phyloP scores from a whole-genome alignment of 2,888 invertebrate species.

The Exephanes ischioxanthus region DNA sequence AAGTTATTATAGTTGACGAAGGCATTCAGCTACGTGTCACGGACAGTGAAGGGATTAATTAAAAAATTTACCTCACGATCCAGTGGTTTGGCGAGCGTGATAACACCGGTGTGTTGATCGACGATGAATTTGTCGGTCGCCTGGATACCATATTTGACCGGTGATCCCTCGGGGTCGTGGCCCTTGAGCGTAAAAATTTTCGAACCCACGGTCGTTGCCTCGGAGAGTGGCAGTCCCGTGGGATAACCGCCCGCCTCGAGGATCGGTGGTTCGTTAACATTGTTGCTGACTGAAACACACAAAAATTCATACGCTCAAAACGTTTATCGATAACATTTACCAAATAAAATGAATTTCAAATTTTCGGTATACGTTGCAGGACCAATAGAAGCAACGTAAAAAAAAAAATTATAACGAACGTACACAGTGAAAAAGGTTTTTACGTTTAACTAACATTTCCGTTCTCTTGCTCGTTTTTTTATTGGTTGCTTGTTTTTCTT shows the following conservation, averaged over 20 bases:
- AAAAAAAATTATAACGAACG: no score
- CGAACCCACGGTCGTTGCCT: constrained; percentile 92
- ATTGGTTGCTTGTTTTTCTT: no score
- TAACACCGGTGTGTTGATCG: constrained; percentile 91
- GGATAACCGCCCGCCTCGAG: constrained; percentile 82
- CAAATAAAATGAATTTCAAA: not conserved
- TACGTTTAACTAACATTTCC: no score
- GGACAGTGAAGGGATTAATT: no score
- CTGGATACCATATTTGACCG: constrained; percentile 90
- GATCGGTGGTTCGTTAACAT: constrained; percentile 83
- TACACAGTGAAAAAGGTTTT: no score
- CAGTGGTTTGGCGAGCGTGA: constrained; percentile 91
- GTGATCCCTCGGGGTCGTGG: constrained; percentile 92
- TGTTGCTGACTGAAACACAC: constrained; percentile 80
- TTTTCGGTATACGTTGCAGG: not conserved
- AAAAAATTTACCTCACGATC: constrained; percentile 90
- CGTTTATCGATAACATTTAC: not conserved
- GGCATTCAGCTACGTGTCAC: no score
- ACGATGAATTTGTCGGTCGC: constrained; percentile 94
- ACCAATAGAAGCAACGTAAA: not conserved
- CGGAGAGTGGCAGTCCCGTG: constrained; percentile 87
- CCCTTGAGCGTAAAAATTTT: constrained; percentile 92
- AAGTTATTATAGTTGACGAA: no score
- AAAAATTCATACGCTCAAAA: constrained; percentile 23
- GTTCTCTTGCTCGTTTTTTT: no score